Conservation (phyloP, 2,888 invertebrate genomes). For the Hemaris fuciformis region DNA sequence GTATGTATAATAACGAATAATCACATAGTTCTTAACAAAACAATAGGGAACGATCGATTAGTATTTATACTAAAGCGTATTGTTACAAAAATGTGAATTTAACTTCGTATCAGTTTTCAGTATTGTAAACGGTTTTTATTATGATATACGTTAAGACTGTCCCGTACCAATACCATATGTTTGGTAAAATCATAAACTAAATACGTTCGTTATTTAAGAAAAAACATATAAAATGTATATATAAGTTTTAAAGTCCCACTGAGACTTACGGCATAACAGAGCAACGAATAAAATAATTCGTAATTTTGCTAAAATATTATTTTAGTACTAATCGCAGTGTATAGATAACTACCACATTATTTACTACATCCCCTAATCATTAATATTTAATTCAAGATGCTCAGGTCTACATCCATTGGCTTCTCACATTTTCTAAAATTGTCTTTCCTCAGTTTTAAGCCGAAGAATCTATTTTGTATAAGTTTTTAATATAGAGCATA, state of each 20-base stretch:
- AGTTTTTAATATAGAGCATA: not conserved
- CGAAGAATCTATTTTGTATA: not conserved
- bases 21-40: not conserved
- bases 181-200: not conserved
- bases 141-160: not conserved
- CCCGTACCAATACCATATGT: not conserved
- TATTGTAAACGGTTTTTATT: not conserved
- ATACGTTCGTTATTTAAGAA: not conserved
- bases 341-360: not conserved
- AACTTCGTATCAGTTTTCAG: not conserved
- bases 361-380: not conserved
- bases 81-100: not conserved
- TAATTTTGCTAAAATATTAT: slow-evolving; percentile 14
- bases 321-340: not conserved
- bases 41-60: not conserved
- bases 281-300: slow-evolving; percentile 8
- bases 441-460: not conserved
- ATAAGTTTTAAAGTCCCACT: slow-evolving; percentile 30
- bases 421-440: not conserved
- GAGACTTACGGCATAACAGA: slow-evolving; percentile 33
- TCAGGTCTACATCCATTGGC: not conserved
- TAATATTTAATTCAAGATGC: not conserved
- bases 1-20: not conserved
- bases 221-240: not conserved
- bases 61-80: not conserved